A percentile compares a stretch with the other conserved stretches of the same genome.
These are phyloP conservation scores for Cladopsammia gracilis DNA, from an alignment of 64 coral and sea anemone genomes.

Conservation along the genomic window DNA sequence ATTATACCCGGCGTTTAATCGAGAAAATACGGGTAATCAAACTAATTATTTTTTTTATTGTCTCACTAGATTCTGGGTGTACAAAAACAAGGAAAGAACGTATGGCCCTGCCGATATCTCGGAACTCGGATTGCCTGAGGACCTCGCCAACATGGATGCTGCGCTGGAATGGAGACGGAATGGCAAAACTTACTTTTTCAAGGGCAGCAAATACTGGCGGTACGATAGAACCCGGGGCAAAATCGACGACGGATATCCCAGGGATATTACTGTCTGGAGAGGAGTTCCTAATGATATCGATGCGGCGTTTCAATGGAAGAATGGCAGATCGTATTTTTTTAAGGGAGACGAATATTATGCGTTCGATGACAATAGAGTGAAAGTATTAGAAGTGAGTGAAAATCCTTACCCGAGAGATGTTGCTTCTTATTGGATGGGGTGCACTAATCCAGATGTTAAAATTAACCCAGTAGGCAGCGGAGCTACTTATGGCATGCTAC, in stretches of 20 bases:
- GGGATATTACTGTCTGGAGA: slow-evolving; percentile 13
- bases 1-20: too few relatives aligned
- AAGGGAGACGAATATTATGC: slow-evolving; percentile 17
- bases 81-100: neutral
- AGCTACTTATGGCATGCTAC: neutral
- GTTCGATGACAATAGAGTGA: slow-evolving; percentile 1
- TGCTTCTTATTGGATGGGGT: slow-evolving; percentile 40
- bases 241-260: slow-evolving; percentile 57
- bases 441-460: neutral
- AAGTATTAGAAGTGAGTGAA: neutral
- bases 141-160: slow-evolving; percentile 43
- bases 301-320: slow-evolving; percentile 43
- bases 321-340: slow-evolving; percentile 55
- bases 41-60: neutral
- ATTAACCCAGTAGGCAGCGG: neutral
- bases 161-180: slow-evolving; percentile 56
- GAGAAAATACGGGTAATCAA: too few relatives aligned
- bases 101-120: slow-evolving; percentile 22
- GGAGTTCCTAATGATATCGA: slow-evolving; percentile 44
- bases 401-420: slow-evolving; percentile 50
- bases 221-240: neutral
- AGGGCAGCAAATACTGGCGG: slow-evolving; percentile 48
- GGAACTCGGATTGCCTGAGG: neutral
- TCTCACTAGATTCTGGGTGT: slow-evolving; percentile 30
- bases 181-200: slow-evolving; percentile 68